Conservation (phyloP, 2,888 invertebrate genomes). For the Pachycephus smyrnensis region DNA sequence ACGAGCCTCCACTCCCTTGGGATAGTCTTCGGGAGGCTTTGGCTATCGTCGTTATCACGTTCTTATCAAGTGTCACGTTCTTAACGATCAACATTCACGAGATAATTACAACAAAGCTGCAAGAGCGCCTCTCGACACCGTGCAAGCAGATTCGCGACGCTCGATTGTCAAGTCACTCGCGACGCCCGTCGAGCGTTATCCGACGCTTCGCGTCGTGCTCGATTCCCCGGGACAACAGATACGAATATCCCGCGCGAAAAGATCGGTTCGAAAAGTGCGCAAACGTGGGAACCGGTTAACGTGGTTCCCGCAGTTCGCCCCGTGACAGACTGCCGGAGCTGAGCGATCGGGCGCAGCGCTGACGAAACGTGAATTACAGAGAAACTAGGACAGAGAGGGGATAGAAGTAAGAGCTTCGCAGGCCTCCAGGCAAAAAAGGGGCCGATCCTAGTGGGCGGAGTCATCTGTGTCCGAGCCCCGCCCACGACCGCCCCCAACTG, state of each 20-base stretch:
- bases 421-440: conserved; percentile 60
- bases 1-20: neutral
- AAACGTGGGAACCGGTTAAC: conserved; percentile 60
- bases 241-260: neutral
- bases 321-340: conserved; percentile 64
- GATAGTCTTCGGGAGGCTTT: neutral
- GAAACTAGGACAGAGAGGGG: conserved; percentile 15
- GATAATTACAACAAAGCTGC: neutral
- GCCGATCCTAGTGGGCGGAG: conserved; percentile 55
- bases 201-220: neutral
- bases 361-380: conserved; percentile 29
- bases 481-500: conserved; percentile 57
- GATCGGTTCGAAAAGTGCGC: conserved; percentile 25
- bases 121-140: neutral
- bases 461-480: conserved; percentile 49
- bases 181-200: neutral
- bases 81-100: conserved; percentile 5
- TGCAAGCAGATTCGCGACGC: neutral
- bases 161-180: neutral
- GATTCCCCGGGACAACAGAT: neutral
- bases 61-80: conserved; percentile 11
- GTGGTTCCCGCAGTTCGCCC: conserved; percentile 66
- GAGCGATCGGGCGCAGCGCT: conserved; percentile 54
- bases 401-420: conserved; percentile 25
- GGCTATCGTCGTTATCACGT: neutral